Base-by-base conservation (phyloP, 2,113 vertebrate species). In the Solenodon paradoxus region DNA sequence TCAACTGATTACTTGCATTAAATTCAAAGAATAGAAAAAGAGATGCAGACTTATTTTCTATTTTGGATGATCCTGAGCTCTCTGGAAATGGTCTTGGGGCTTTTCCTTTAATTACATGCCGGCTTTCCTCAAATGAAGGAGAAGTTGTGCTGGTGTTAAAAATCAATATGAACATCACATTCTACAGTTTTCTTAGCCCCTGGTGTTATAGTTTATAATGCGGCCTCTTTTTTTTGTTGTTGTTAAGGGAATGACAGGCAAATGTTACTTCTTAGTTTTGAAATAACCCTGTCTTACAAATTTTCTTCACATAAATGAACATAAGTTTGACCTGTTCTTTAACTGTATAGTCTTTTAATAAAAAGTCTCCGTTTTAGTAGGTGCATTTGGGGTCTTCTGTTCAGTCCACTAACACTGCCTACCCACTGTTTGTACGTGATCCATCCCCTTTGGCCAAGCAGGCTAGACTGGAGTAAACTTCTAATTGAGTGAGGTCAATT, bases 61-160 rank as follows among this genome's bases (percentile, higher is more conserved):
- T 49, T 38, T 78, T 71, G 32, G 8, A 80, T 88, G 84, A 57
- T 82, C 77, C 63, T 90, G 51, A 80, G 38, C 40, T 83, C 92
- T 64, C 78, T 94, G 42, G 69, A 84, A 87, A 94, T n/a, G 40
- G 74, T 75, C 64, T 80, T 92, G 59, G 40, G 57, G 61, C 13
- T 59, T 88, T 96, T 79, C 28, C 69, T 95, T 87, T 94, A 94
- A 95, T 83, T 93, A 87, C 13, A 80, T n/a, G 55, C 22, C 35
- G 16, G 19, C 55, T 87, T 84, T 89, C 74, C 49, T 87, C 40
- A 57, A 88, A 88, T 45, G 61, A 85, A 90, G 47, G 57, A 85
- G 51, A 95, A 94, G 30, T 63, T 90, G 57, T 94, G 49, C 8
- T 68, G 92, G 85, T 85, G n/a, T 61, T 75, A 90, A 90, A 90